A percentile compares a stretch with the other conserved stretches of the same genome.
These are phyloP conservation scores for Lucifuga dentata DNA, from an alignment of 2,113 vertebrate genomes.

Conservation along the genomic window DNA sequence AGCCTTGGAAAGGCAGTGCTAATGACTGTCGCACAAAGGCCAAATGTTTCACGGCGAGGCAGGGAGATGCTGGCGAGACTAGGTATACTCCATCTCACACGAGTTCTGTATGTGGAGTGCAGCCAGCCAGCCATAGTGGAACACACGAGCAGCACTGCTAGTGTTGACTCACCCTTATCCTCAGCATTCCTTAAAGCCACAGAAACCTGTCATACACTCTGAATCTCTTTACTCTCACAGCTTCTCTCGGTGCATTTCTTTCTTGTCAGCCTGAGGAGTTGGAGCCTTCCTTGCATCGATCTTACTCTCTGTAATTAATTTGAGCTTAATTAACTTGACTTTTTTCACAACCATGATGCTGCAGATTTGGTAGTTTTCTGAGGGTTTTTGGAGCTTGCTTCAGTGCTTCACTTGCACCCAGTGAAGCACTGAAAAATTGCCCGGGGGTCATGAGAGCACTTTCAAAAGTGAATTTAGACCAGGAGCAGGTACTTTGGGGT, in stretches of 20 bases:
- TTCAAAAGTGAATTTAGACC: constrained; percentile 56
- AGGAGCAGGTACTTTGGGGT: constrained; percentile 37
- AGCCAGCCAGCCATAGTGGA: constrained; percentile 36
- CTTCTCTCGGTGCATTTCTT: background rate
- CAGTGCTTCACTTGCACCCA: constrained; percentile 30
- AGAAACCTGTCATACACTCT: background rate
- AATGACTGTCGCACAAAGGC: constrained; percentile 79
- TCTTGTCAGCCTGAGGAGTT: background rate
- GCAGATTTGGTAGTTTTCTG: background rate
- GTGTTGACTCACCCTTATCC: background rate
- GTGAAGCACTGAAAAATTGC: constrained; percentile 25
- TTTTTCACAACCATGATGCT: background rate
- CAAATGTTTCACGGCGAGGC: constrained; percentile 71
- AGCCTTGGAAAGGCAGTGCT: constrained; percentile 71
- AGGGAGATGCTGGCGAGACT: constrained; percentile 62
- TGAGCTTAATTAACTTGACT: too few species aligned
- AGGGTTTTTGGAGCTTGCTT: background rate
- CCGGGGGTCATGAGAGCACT: constrained; percentile 40
- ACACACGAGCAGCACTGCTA: constrained; percentile 4
- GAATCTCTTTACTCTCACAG: background rate
- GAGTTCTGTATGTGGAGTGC: constrained; percentile 48
- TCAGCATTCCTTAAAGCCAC: background rate
- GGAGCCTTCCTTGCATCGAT: background rate
- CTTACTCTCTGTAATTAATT: background rate
- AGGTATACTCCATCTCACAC: constrained; percentile 50